These are phyloP conservation scores for Monopterus albus DNA, from an alignment of 2,113 vertebrate species.

Conservation along the genomic window DNA sequence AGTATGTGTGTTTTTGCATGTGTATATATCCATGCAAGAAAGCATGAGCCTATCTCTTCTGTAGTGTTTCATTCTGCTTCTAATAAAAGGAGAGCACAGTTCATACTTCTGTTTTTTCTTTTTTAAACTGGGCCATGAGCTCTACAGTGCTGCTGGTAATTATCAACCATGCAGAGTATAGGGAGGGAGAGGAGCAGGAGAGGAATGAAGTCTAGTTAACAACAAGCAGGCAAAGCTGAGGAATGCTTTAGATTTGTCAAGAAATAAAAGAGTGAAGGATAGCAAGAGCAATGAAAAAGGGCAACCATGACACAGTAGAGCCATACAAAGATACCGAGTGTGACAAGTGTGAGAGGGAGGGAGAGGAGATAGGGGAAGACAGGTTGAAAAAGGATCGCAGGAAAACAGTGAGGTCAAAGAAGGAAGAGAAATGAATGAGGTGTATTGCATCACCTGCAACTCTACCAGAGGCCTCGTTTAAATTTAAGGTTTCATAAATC, in stretches of 20 bases:
- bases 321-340: slow-evolving; percentile 29
- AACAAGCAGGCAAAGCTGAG: slow-evolving; percentile 28
- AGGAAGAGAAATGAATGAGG: slow-evolving; percentile 42
- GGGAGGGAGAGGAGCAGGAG: slow-evolving; percentile 32
- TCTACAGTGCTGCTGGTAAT: slow-evolving; percentile 72
- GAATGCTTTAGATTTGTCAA: slow-evolving; percentile 31
- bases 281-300: slow-evolving; percentile 22
- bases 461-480: slow-evolving; percentile 44
- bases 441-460: slow-evolving; percentile 39
- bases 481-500: slow-evolving; percentile 62
- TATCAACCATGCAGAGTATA: slow-evolving; percentile 70
- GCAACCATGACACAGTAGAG: slow-evolving; percentile 11
- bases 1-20: neutral
- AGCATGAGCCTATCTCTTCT: slow-evolving; percentile 36
- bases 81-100: slow-evolving; percentile 68
- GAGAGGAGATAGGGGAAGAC: slow-evolving; percentile 24
- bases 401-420: slow-evolving; percentile 33
- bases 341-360: slow-evolving; percentile 31
- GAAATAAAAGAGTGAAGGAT: slow-evolving; percentile 25
- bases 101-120: slow-evolving; percentile 48
- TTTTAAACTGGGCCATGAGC: slow-evolving; percentile 76
- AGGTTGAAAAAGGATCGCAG: slow-evolving; percentile 6
- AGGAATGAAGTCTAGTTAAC: slow-evolving; percentile 40
- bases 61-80: slow-evolving; percentile 57
- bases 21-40: slow-evolving; percentile 15